Percentiles rank a stretch among this genome's conserved stretches.
Evolutionary conservation across 2,113 vertebrate species (phyloP).

Genomic region (Austrofundulus limnaeus): DNA sequence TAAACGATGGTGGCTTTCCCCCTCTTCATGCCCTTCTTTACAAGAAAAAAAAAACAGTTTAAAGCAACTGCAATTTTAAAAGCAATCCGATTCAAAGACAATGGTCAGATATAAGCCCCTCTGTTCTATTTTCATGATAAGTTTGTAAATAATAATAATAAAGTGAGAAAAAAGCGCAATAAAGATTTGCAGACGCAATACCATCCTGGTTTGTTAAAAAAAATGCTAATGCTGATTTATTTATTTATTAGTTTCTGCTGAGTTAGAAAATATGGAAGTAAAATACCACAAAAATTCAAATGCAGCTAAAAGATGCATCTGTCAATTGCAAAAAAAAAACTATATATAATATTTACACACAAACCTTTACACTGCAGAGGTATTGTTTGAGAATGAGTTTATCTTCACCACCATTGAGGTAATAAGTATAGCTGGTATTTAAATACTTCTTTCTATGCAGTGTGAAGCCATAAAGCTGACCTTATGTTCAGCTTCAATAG

Average conservation of each 20-base stretch:
- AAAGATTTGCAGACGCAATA: conserved; percentile 37
- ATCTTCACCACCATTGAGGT: conserved; percentile 42
- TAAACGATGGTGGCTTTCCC: background rate
- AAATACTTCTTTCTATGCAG: conserved; percentile 15
- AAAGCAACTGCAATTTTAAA: conserved; percentile 7
- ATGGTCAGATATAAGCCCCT: conserved; percentile 21
- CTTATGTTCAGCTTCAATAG: conserved; percentile 21
- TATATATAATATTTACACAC: background rate
- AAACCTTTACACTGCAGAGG: conserved; percentile 54
- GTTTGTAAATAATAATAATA: background rate
- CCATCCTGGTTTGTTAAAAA: conserved; percentile 34
- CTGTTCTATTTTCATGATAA: conserved; percentile 14
- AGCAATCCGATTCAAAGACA: conserved; percentile 3
- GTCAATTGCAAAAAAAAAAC: conserved; percentile 21
- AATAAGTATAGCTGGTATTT: conserved; percentile 36
- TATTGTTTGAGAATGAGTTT: conserved; percentile 34
- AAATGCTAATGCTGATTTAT: background rate
- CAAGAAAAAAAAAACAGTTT: conserved; percentile 17
- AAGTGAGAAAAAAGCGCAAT: conserved; percentile 4
- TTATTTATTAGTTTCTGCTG: background rate
- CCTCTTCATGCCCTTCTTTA: conserved; percentile 21
- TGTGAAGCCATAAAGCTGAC: conserved; percentile 48
- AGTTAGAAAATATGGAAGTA: background rate
- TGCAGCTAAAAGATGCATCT: conserved; percentile 39
- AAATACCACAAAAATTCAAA: conserved; percentile 48